Evolutionary conservation across 2,888 invertebrate species (phyloP).

Genomic region (Drosophila siamana): DNA sequence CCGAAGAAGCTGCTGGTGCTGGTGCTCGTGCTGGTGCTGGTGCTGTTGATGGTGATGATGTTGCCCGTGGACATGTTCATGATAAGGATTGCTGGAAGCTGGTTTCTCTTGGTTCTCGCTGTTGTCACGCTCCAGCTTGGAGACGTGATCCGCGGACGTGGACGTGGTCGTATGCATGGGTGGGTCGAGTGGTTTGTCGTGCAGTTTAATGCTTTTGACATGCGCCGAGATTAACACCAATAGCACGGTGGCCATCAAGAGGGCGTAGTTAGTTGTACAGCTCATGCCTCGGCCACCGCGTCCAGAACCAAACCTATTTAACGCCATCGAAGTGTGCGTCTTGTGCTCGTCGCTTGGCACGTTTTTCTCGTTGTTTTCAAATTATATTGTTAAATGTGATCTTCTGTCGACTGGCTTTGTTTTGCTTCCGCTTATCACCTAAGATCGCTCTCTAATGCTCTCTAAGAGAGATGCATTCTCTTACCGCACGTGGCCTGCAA

Average conservation of each 20-base stretch:
- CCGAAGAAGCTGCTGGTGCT: conserved; percentile 42
- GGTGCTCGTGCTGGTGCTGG: conserved; percentile 45
- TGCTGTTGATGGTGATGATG: conserved; percentile 3
- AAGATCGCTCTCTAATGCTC: conserved; percentile 29
- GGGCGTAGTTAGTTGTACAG: conserved; percentile 73
- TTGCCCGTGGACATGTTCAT: conserved; percentile 13
- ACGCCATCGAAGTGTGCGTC: conserved; percentile 43
- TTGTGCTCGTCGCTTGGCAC: conserved; percentile 9
- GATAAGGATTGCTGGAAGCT: conserved; percentile 33
- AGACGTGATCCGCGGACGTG: conserved; percentile 40
- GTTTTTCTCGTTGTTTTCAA: conserved; percentile 25
- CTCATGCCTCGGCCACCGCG: conserved; percentile 48
- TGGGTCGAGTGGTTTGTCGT: conserved; percentile 30
- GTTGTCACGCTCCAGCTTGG: conserved; percentile 27
- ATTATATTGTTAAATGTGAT: conserved; percentile 9
- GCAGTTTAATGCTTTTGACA: conserved; percentile 79
- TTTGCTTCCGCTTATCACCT: conserved; percentile 45
- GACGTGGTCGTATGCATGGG: neutral
- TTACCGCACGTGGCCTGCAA: conserved; percentile 69
- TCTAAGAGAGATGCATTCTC: conserved; percentile 58
- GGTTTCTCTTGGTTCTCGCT: conserved; percentile 27
- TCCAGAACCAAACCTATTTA: conserved; percentile 29
- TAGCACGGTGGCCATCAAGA: conserved; percentile 72
- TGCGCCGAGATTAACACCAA: conserved; percentile 80
- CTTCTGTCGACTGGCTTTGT: conserved; percentile 15